Conservation (phyloP, 2,888 invertebrate species). For the Dasysyrphus tricinctus region DNA sequence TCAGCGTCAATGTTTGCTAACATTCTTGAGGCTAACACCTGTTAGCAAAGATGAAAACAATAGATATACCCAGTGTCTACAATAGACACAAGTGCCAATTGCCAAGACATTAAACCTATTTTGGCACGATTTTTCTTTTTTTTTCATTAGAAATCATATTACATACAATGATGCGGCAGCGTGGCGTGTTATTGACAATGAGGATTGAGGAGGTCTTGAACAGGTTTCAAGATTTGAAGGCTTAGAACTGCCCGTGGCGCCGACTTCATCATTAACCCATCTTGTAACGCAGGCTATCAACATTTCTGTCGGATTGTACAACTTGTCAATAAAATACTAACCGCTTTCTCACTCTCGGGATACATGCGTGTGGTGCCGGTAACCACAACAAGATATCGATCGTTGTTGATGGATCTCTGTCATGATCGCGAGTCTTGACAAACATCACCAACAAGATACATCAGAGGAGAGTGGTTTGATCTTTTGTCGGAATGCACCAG, state of each 20-base stretch:
- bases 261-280: conserved; percentile 40
- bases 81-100: conserved; percentile 19
- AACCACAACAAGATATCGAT: conserved; percentile 66
- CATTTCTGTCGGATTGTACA: conserved; percentile 51
- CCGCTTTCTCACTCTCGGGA: conserved; percentile 60
- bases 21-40: conserved; percentile 38
- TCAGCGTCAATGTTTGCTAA: not conserved
- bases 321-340: conserved; percentile 68
- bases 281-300: conserved; percentile 47
- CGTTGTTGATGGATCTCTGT: conserved; percentile 64
- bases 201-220: not conserved
- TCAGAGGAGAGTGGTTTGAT: conserved; percentile 16
- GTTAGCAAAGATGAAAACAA: conserved; percentile 6
- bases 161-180: conserved; percentile 12
- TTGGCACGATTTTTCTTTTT: conserved; percentile 36
- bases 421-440: conserved; percentile 39
- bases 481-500: conserved; percentile 13
- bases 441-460: conserved; percentile 36
- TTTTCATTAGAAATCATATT: conserved; percentile 26
- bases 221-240: conserved; percentile 23
- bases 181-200: not conserved
- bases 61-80: not conserved
- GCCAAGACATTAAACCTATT: conserved; percentile 41
- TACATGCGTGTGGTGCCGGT: conserved; percentile 25
- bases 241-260: conserved; percentile 34